These are phyloP conservation scores for Pelodytes ibericus DNA, from an alignment of 2,797 vertebrate genomes.

Conservation along the genomic window DNA sequence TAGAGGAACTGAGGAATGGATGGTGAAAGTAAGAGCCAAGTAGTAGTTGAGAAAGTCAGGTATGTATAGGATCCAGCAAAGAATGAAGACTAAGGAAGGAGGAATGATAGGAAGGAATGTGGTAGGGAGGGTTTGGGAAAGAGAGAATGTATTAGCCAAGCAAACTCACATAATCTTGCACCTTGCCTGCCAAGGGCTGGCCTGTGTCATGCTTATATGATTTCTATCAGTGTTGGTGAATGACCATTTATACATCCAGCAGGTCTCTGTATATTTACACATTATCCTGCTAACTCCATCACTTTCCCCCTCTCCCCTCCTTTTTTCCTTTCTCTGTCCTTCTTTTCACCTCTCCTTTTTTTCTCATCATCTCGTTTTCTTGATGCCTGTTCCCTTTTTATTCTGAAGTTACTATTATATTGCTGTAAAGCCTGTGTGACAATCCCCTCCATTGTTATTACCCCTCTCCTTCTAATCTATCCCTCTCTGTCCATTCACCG, in stretches of 20 bases:
- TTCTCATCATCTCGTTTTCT: conserved; percentile 24
- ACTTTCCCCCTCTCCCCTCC: background rate
- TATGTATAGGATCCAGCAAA: background rate
- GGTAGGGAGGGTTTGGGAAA: conserved; percentile 1
- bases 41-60: background rate
- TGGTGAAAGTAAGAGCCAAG: background rate
- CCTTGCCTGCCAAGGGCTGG: conserved; percentile 22
- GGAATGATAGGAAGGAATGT: conserved; percentile 17
- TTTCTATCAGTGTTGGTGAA: background rate
- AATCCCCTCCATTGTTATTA: background rate
- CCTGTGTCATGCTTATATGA: background rate
- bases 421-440: background rate
- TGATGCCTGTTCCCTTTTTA: background rate
- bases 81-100: conserved; percentile 2
- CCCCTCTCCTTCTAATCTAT: background rate
- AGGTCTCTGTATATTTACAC: background rate
- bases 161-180: conserved; percentile 9
- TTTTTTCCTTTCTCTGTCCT: conserved; percentile 1
- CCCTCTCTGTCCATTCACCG: background rate
- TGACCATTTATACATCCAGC: background rate
- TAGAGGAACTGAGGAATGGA: too few species aligned
- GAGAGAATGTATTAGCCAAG: conserved; percentile 22
- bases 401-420: background rate
- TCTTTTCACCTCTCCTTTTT: conserved; percentile 25
- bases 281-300: background rate